A percentile compares a stretch with the other conserved stretches of the same genome.
phyloP scores from a whole-genome alignment of 2,888 invertebrate species.

The Aspidapion aeneum region DNA sequence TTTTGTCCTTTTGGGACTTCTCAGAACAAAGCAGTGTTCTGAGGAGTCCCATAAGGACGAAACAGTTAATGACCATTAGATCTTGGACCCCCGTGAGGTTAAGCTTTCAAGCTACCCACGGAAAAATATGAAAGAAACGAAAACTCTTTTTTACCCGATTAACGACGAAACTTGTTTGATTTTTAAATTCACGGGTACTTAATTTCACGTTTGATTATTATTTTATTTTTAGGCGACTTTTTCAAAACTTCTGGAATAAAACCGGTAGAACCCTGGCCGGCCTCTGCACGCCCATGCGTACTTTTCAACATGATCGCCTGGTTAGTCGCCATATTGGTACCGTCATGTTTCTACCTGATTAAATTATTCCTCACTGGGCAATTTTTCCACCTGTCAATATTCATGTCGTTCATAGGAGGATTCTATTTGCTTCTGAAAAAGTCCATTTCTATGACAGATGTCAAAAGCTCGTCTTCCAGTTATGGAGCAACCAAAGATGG shows the following conservation, averaged over 20 bases:
- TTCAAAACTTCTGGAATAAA: constrained; percentile 71
- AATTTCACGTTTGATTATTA: too few species aligned
- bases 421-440: constrained; percentile 72
- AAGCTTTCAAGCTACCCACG: too few species aligned
- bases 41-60: too few species aligned
- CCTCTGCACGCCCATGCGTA: constrained; percentile 61
- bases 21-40: too few species aligned
- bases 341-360: constrained; percentile 67
- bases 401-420: constrained; percentile 61
- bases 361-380: constrained; percentile 70
- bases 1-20: too few species aligned
- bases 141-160: too few species aligned
- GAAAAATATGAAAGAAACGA: too few species aligned
- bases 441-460: constrained; percentile 80
- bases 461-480: constrained; percentile 51
- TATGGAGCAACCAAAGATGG: neutral
- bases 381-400: constrained; percentile 65
- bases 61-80: too few species aligned
- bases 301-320: constrained; percentile 70
- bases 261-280: constrained; percentile 56
- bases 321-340: constrained; percentile 64
- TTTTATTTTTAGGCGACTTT: constrained; percentile 53
- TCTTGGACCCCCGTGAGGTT: too few species aligned
- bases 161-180: too few species aligned
- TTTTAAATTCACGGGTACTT: too few species aligned